Conservation (phyloP, 2,113 vertebrate genomes). For the Suncus etruscus region DNA sequence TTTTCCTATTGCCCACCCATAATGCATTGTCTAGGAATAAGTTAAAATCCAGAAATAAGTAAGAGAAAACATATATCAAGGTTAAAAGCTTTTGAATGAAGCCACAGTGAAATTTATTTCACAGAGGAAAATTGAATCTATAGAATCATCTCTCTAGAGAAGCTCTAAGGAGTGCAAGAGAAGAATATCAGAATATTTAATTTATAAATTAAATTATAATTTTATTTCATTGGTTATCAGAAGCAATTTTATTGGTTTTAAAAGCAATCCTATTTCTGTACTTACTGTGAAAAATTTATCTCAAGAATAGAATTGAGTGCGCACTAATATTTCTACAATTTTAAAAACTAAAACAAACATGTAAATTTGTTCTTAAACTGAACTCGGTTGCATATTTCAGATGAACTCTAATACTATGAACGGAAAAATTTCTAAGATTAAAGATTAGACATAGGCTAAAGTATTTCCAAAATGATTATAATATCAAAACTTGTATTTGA, state of each 20-base stretch:
- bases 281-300: neutral
- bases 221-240: neutral
- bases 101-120: neutral
- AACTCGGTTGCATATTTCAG: neutral
- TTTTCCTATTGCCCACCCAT: neutral
- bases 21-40: neutral
- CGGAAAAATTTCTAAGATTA: constrained; percentile 34
- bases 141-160: neutral
- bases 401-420: neutral
- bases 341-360: constrained; percentile 5
- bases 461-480: neutral
- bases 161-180: neutral
- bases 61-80: neutral
- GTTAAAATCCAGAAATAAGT: neutral
- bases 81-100: constrained; percentile 6
- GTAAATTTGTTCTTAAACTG: constrained; percentile 23
- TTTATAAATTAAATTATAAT: neutral
- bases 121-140: neutral
- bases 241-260: neutral
- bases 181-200: neutral
- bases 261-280: neutral
- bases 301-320: neutral
- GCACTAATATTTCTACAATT: neutral
- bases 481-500: constrained; percentile 28
- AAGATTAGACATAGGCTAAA: neutral